Evolutionary conservation across 2,797 vertebrate species (phyloP), one percentile per base, ranked within the genome.

Genomic region (Amblyopsis hoosieri): DNA sequence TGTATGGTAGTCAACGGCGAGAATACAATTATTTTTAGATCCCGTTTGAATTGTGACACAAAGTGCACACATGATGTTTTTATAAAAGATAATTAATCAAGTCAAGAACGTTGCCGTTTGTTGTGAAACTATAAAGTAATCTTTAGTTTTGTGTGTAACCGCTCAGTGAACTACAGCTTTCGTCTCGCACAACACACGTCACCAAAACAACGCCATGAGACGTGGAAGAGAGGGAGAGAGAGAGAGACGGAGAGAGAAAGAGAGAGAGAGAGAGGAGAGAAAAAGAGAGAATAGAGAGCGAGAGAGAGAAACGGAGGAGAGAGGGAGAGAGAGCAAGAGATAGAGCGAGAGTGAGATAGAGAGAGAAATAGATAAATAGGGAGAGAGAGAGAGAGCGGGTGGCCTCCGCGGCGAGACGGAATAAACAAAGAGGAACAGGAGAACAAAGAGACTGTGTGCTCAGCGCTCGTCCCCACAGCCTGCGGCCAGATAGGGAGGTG

Each of bases 401-500:
- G 51, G 37, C 54, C n/a, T 19, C 12, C 15, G 52, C 11, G 45
- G 17, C 4, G 47, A 12, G 17, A 12, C 4, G 17, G 54, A 23
- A 11, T 54, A 67, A 55, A 67, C 54, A 64, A 65, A 64, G 57
- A 23, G 2, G 19, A 50, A 45, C 51, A 57, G 33, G 51, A 4
- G 57, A 49, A 61, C 67, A 69, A 56, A 67, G 45, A 63, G 54
- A 53, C 33, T 3, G 33, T 76, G 60, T 66, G 72, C 56, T 79
- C 57, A 29, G 37, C 62, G 46, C 62, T 67, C 54, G 47, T 47
- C 55, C 55, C 60, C 47, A 69, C 56, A 45, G 69, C 49, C 71
- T 72, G 75, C 15, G 58, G 67, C 49, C 62, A 75, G 77, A 78
- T 60, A 72, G 69, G 1, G 19, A 58, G 48, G 74, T 64, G 67